phyloP scores from a whole-genome alignment of 2,888 invertebrate genomes.

The Heliconius erato region DNA sequence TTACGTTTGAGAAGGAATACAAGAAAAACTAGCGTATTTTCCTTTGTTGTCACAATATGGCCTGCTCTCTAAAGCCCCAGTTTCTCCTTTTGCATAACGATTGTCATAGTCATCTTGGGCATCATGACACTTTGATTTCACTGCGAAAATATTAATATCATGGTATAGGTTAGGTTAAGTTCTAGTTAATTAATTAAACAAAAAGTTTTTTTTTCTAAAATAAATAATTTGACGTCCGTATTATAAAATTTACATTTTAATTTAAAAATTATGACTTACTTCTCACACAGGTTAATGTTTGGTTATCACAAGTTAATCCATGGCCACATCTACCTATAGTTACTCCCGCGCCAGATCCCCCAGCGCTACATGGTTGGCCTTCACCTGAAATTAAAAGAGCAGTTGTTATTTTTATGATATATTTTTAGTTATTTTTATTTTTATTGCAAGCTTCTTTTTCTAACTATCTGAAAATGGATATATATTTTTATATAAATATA shows the following conservation, averaged over 20 bases:
- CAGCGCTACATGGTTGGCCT: constrained; percentile 81
- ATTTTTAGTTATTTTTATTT: too few species aligned
- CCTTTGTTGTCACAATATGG: constrained; percentile 88
- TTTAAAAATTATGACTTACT: constrained; percentile 66
- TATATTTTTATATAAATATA: too few species aligned
- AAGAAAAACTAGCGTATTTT: constrained; percentile 84
- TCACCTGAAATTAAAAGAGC: constrained; percentile 67
- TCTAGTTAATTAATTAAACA: too few species aligned
- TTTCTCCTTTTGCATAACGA: constrained; percentile 72
- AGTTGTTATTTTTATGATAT: too few species aligned
- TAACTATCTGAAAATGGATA: too few species aligned
- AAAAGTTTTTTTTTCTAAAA: too few species aligned
- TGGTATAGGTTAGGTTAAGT: background rate
- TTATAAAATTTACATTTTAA: background rate
- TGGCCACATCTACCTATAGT: constrained; percentile 87
- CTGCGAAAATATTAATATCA: constrained; percentile 59
- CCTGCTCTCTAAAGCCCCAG: constrained; percentile 84
- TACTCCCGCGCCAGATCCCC: constrained; percentile 82
- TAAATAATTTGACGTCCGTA: too few species aligned
- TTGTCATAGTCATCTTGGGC: constrained; percentile 82
- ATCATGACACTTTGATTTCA: constrained; percentile 70
- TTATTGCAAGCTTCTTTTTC: too few species aligned
- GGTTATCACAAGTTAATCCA: constrained; percentile 79
- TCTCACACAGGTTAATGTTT: constrained; percentile 55
- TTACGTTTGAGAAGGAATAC: constrained; percentile 89